A percentile compares a stretch with the other conserved stretches of the same genome.
These are phyloP conservation scores for Carposina sasakii DNA, from an alignment of 1,140 invertebrate genomes.

Conservation along the genomic window DNA sequence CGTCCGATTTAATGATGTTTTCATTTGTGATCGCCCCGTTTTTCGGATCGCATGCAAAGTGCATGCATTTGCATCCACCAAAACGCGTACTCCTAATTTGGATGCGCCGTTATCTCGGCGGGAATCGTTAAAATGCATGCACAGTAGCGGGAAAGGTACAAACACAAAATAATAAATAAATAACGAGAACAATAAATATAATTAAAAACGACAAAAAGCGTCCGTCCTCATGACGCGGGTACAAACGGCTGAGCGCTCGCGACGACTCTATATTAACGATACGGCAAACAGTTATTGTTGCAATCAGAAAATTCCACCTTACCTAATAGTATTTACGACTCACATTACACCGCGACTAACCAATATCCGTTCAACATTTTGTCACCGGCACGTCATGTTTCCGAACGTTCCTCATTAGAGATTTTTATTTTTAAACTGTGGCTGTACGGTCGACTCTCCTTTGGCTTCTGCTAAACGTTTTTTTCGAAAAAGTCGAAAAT, in stretches of 20 bases:
- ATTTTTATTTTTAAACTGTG: constrained; percentile 46
- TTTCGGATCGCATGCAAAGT: constrained; percentile 50
- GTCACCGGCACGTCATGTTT: constrained; percentile 53
- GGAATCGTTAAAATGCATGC: constrained; percentile 61
- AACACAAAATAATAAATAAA: constrained; percentile 65
- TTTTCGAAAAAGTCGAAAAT: constrained; percentile 47
- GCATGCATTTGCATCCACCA: constrained; percentile 59
- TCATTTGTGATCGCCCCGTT: constrained; percentile 33
- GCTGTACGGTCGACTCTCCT: constrained; percentile 36
- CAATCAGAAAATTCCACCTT: constrained; percentile 32
- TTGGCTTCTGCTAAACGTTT: constrained; percentile 12
- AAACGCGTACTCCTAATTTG: constrained; percentile 64
- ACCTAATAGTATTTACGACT: constrained; percentile 21
- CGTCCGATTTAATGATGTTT: constrained; percentile 55
- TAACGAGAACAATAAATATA: constrained; percentile 69
- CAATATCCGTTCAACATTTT: constrained; percentile 50
- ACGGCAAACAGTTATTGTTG: no score
- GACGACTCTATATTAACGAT: constrained; percentile 50
- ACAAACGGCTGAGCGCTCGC: constrained; percentile 42
- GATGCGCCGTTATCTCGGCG: constrained; percentile 51
- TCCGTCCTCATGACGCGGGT: constrained; percentile 55
- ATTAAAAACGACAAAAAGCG: constrained; percentile 67
- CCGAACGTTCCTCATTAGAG: constrained; percentile 47
- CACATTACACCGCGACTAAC: constrained; percentile 21
- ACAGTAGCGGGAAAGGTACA: constrained; percentile 61